Percentiles rank a stretch among this genome's conserved stretches.
phyloP scores from a whole-genome alignment of 2,888 invertebrate species.

The Hemistola chrysoprasaria region DNA sequence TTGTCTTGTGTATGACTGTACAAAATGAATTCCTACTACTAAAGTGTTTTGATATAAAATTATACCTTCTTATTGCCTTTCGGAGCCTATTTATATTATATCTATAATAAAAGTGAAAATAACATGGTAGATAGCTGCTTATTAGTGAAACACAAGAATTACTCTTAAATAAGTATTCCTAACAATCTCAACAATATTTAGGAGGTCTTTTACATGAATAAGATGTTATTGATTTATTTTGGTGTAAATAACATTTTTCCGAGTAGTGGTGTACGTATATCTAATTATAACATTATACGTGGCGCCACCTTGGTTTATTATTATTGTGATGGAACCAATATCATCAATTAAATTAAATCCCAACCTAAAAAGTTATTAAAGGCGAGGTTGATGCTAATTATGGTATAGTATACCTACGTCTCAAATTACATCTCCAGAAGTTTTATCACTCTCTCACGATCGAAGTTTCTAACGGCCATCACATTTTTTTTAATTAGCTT shows the following conservation, averaged over 20 bases:
- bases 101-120: neutral
- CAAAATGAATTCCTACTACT: slow-evolving; percentile 5
- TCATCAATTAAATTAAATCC: slow-evolving; percentile 24
- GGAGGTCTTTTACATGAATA: too few relatives aligned
- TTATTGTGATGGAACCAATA: slow-evolving; percentile 14
- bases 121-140: too few relatives aligned
- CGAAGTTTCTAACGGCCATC: slow-evolving; percentile 64
- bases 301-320: slow-evolving; percentile 4
- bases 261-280: too few relatives aligned
- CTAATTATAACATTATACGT: too few relatives aligned
- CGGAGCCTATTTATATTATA: too few relatives aligned
- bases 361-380: slow-evolving; percentile 26
- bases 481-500: slow-evolving; percentile 73
- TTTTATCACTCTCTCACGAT: slow-evolving; percentile 76
- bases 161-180: too few relatives aligned
- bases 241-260: too few relatives aligned
- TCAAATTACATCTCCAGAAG: slow-evolving; percentile 52
- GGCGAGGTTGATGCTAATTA: slow-evolving; percentile 35
- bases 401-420: slow-evolving; percentile 36
- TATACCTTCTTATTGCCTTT: too few relatives aligned
- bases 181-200: too few relatives aligned
- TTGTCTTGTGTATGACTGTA: slow-evolving; percentile 30
- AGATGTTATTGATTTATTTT: too few relatives aligned
- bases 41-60: too few relatives aligned
- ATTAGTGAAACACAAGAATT: too few relatives aligned